Base-by-base conservation (phyloP, 2,888 invertebrate genomes). In the Cactoblastis cactorum region DNA sequence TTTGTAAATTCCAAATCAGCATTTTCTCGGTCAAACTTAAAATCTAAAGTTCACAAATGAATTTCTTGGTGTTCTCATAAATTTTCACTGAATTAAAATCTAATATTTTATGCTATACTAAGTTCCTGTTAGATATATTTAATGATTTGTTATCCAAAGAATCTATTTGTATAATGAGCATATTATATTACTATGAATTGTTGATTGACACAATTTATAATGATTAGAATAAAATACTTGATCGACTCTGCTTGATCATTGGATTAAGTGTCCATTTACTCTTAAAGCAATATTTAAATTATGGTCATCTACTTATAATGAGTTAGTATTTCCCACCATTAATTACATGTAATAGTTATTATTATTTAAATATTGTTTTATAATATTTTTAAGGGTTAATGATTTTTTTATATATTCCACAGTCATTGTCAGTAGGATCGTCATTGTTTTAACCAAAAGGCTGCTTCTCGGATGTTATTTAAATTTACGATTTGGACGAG, bases 41-140 rank as follows among this genome's bases (percentile, higher is more conserved):
- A 32, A 32, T 17, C n/a, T 18, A 18, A 11, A 18, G 11, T 4
- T 18, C 17, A 18, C 38, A 38, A 17, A 15, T 18, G 1, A 28
- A 28, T 15, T 28, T 24, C 43, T 43, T 14, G n/a, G 6, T 17
- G 9, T 14, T 22, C 12, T 56, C 63, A 62, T 65, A 59, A 60
- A 66, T 62, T 61, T 59, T 62, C 69, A 67, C 64, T 67, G 63
- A 54, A 8, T 54, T 68, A 28, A 61, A 61, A 69, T 63, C 64
- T 65, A 67, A 64, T 50, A 53, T 51, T 6, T n/a, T 33, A 74
- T 66, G 62, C 73, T 81, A 79, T 71, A 78, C 74, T 80, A 83
- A 88, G 89, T 89, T 89, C 88, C 89, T 89, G 74, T 86, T 89
- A 88, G 87, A 80, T 77, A 80, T 82, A 74, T 81, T 80, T 83